Conservation (phyloP, 1,140 invertebrate species). For the Sitobion miscanthi region DNA sequence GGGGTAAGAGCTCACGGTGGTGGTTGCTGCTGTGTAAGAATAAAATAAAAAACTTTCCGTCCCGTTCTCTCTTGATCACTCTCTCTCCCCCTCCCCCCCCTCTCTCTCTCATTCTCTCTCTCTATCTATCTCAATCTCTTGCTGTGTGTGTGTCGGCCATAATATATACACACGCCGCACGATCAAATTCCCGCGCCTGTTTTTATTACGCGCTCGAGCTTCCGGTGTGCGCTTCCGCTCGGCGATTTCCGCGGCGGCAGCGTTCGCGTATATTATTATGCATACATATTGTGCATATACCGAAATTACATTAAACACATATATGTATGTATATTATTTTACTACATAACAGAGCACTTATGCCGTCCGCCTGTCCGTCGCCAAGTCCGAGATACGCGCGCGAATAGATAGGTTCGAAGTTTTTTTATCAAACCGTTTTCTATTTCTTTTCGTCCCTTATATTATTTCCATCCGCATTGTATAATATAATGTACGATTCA, state of each 20-base stretch:
- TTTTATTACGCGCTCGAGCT: slow-evolving; percentile 33
- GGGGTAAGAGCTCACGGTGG: not conserved
- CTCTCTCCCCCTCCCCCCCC: not conserved
- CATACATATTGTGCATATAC: not conserved
- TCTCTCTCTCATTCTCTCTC: not conserved
- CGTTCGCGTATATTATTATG: slow-evolving; percentile 9
- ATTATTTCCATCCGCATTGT: not conserved
- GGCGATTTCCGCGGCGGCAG: slow-evolving; percentile 14
- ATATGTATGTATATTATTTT: not conserved
- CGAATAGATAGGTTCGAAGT: not conserved
- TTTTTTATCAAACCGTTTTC: not conserved
- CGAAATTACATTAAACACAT: not conserved
- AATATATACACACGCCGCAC: not conserved
- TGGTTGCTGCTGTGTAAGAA: not conserved
- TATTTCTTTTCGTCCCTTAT: not conserved
- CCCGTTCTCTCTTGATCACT: not conserved
- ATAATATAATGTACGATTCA: not conserved
- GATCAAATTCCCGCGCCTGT: slow-evolving; percentile 32
- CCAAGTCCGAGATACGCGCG: not conserved
- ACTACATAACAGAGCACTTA: not conserved
- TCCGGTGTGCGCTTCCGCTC: slow-evolving; percentile 21
- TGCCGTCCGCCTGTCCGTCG: not conserved
- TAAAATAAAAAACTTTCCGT: slow-evolving; percentile 30
- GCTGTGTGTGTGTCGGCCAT: not conserved
- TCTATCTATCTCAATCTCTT: not conserved